Evolutionary conservation across 2,113 vertebrate species (phyloP).

Genomic region (Passer montanus): DNA sequence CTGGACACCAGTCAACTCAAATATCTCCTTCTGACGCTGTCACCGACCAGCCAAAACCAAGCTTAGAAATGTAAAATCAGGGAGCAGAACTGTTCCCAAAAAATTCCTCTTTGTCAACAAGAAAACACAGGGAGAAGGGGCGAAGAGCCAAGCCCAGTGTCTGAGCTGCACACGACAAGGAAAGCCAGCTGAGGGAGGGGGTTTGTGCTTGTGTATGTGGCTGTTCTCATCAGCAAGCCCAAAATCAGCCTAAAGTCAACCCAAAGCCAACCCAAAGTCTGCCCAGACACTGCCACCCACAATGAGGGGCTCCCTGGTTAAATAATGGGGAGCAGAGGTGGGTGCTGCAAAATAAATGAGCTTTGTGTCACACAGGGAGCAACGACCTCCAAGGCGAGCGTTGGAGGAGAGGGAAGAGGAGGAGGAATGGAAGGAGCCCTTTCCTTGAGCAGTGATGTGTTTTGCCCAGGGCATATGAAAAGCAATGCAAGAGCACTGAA

Average conservation of each 20-base stretch:
- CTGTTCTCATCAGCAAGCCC: background rate
- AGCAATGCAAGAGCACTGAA: slow-evolving; percentile 38
- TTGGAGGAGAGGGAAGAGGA: background rate
- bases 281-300: background rate
- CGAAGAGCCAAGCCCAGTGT: fast-evolving
- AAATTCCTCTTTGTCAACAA: background rate
- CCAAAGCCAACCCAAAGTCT: background rate
- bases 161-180: background rate
- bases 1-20: slow-evolving; percentile 43
- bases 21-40: background rate
- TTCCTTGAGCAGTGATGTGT: slow-evolving; percentile 42
- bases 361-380: background rate
- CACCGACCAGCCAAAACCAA: background rate
- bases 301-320: background rate
- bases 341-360: background rate
- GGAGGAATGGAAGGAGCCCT: background rate
- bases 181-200: background rate
- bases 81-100: background rate
- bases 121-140: background rate
- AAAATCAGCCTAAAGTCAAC: background rate
- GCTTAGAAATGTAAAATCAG: background rate
- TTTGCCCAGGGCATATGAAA: slow-evolving; percentile 57
- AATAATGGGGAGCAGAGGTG: background rate
- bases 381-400: fast-evolving
- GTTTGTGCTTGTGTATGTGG: background rate